These are phyloP conservation scores for Tamandua tetradactyla DNA, from an alignment of 2,797 vertebrate species.

Conservation along the genomic window DNA sequence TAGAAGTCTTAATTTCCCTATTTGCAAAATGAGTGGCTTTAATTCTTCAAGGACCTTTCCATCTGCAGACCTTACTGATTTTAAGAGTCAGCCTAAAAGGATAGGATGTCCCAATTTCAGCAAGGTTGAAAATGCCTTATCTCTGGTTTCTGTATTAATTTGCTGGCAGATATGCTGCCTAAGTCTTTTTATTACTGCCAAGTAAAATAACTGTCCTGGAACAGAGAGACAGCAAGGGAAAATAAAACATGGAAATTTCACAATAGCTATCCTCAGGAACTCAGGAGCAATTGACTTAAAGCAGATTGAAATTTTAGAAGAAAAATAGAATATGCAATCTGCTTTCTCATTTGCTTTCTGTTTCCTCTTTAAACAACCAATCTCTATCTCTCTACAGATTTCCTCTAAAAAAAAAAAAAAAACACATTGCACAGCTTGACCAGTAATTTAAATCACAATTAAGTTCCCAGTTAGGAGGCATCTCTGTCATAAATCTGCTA, in stretches of 20 bases:
- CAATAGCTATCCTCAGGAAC: constrained; percentile 49
- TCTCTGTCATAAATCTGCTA: constrained; percentile 71
- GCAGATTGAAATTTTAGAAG: constrained; percentile 64
- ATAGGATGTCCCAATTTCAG: constrained; percentile 47
- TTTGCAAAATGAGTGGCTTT: constrained; percentile 29
- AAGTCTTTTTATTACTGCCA: constrained; percentile 53
- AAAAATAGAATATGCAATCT: constrained; percentile 48
- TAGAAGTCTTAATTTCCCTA: constrained; percentile 46
- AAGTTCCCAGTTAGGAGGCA: constrained; percentile 63
- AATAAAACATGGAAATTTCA: constrained; percentile 44
- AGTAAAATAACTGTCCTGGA: constrained; percentile 55
- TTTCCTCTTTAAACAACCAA: constrained; percentile 59
- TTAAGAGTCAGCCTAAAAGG: constrained; percentile 48
- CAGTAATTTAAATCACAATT: constrained; percentile 77
- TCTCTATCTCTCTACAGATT: constrained; percentile 50
- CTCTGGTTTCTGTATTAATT: constrained; percentile 36
- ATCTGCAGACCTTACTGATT: constrained; percentile 27
- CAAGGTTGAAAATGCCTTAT: constrained; percentile 47
- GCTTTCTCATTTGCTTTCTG: constrained; percentile 59
- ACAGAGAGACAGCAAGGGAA: constrained; percentile 39
- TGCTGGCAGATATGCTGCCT: constrained; percentile 37
- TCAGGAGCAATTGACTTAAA: constrained; percentile 56
- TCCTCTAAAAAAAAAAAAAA: constrained; percentile 56
- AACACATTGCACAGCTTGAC: constrained; percentile 74
- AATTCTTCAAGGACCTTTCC: constrained; percentile 17